A percentile compares a stretch with the other conserved stretches of the same genome.
Evolutionary conservation across 2,113 vertebrate species (phyloP).

Genomic region (Aix galericulata): DNA sequence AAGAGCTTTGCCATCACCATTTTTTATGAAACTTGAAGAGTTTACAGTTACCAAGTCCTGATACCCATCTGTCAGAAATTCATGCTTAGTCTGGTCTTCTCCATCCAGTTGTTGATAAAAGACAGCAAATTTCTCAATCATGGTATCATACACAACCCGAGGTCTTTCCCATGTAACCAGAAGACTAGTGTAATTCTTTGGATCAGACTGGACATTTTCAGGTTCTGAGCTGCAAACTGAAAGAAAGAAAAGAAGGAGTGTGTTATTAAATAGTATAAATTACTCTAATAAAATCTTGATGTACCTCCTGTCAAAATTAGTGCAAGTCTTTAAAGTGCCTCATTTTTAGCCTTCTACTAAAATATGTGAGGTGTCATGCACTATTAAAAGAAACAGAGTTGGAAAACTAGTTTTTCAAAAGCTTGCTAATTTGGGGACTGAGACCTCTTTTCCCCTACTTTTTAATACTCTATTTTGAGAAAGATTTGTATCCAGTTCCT

Average conservation of each 20-base stretch:
- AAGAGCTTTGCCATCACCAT: not conserved
- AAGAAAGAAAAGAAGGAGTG: not conserved
- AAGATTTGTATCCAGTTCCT: not conserved
- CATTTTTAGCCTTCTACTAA: not conserved
- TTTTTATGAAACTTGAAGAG: conserved; percentile 56
- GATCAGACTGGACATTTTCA: conserved; percentile 87
- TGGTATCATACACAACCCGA: conserved; percentile 89
- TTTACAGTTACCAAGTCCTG: conserved; percentile 92
- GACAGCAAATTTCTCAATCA: conserved; percentile 93
- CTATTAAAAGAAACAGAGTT: not conserved
- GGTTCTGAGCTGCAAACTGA: conserved; percentile 97
- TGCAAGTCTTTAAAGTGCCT: not conserved
- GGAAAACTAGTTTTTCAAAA: not conserved
- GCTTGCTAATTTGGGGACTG: not conserved
- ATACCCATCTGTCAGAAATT: conserved; percentile 96
- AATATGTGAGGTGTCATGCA: not conserved
- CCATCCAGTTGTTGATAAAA: conserved; percentile 81
- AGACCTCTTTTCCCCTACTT: rapidly evolving
- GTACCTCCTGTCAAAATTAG: not conserved
- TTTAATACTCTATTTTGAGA: not conserved
- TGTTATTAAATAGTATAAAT: conserved; percentile 23
- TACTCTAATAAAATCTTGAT: not conserved
- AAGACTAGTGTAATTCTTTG: conserved; percentile 91
- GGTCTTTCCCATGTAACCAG: conserved; percentile 95
- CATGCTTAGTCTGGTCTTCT: conserved; percentile 78